Base-by-base conservation (phyloP, 2,888 invertebrate genomes). In the Pedicia rivosa region DNA sequence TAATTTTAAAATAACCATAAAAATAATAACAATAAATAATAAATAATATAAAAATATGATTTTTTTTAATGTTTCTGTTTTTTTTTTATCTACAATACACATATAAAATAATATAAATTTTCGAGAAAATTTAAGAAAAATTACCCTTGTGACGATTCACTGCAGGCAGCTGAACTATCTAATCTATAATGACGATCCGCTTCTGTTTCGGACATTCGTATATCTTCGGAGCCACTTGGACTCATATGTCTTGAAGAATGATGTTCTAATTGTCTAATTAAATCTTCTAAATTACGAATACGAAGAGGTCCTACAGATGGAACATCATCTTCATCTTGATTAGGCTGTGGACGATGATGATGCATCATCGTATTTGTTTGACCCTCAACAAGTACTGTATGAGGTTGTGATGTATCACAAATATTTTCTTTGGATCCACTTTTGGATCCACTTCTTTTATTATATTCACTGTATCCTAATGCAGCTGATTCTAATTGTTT, bases 171-270 rank as follows among this genome's bases (percentile, higher is more conserved):
- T 45, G 73, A 73, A 50, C 80, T 67, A 68, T 87, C 87, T 62
- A 81, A 71, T 64, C 84, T 70, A 62, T 83, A 86, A 62, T 83
- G 84, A 39, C 88, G 72, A 58, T 90, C 88, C 36, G 80, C 80
- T 58, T 90, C 90, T 36, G 82, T 80, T 63, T 90, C 90, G 39
- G 87, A 86, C 63, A 69, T 66, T 48, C 66, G 60, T 54, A 88
- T 84, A 53, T 90, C 90, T 57, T 88, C 88, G 13, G 87, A 87
- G 42, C 86, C 88, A 48, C 83, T 82, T 35, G 88, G 88, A 54
- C 86, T 87, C 79, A 86, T 83, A 62, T 86, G 84, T 15, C 84
- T 68, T 43, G 74, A 71, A 47, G 86, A 79, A 59, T 87, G 86
- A 56, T 86, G 83, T 58, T 87, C 86, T 48, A 88, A 64, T 60